These are phyloP conservation scores for Cheilosia impressa DNA, from an alignment of 2,888 invertebrate genomes.

Conservation along the genomic window DNA sequence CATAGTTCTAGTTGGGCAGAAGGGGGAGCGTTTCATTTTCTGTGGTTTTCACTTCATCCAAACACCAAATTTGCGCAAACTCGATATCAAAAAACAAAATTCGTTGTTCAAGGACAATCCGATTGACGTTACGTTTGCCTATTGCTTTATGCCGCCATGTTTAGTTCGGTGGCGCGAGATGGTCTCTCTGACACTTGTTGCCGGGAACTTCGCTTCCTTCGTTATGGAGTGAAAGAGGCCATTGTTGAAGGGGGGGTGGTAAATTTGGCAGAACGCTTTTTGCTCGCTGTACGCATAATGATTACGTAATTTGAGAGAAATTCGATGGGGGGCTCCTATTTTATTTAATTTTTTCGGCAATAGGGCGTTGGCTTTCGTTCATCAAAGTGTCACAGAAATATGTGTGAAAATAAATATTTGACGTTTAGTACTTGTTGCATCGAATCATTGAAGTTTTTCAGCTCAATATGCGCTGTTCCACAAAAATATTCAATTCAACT, in stretches of 20 bases:
- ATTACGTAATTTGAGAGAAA: conserved; percentile 45
- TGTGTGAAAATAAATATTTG: neutral
- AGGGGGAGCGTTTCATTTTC: neutral
- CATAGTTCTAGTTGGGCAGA: conserved; percentile 6
- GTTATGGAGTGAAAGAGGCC: conserved; percentile 3
- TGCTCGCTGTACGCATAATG: conserved; percentile 22
- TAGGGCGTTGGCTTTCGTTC: conserved; percentile 55
- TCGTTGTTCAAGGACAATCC: conserved; percentile 63
- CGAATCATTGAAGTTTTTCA: no score
- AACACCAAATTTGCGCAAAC: conserved; percentile 62
- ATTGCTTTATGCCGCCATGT: conserved; percentile 18
- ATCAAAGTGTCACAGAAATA: neutral
- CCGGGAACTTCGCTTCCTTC: conserved; percentile 1
- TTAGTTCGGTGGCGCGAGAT: conserved; percentile 24
- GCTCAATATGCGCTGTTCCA: neutral
- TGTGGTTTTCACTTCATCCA: conserved; percentile 20
- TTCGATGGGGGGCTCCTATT: neutral
- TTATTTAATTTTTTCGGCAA: neutral
- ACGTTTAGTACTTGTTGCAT: no score
- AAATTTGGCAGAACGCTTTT: conserved; percentile 11
- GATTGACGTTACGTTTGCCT: conserved; percentile 55
- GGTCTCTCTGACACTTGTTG: conserved; percentile 63
- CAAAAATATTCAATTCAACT: neutral
- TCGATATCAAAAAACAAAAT: conserved; percentile 37
- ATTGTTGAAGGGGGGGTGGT: neutral